Base-by-base conservation (phyloP, 2,888 invertebrate species). In the Limenitis arthemis region DNA sequence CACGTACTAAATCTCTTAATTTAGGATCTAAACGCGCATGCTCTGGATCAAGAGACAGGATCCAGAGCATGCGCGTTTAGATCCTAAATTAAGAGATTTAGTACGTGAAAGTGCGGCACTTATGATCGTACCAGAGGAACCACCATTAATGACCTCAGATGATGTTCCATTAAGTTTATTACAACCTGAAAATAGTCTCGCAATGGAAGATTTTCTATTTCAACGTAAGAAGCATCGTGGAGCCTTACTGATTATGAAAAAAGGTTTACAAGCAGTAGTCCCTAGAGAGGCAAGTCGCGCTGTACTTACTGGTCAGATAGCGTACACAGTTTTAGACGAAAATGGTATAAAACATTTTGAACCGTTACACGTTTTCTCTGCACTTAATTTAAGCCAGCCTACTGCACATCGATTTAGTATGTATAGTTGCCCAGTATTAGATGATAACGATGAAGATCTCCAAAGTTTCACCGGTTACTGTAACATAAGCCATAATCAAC, bases 321-420 rank as follows among this genome's bases (percentile, higher is more conserved):
- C 93, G 1, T 94, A 94, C 68, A 91, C 92, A 8, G 89, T 94
- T 7, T 87, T 94, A 5, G 93, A 94, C 64, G 94, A 94, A 73
- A 89, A 88, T 59, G 94, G 94, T 29, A 90, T 94, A 34, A 89
- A 89, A 52, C 91, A 91, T 66, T 93, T 94, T 67, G 93, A 93
- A 67, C 93, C 93, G 0, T 80, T 93, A 62, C 91, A 93, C 67
- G 92, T 92, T 52, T 91, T 93, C 71, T 90, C 90, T 30, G 91
- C 92, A 1, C 75, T 93, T 49, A 90, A 91, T 60, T 76, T 93
- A 30, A 90, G 90, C 58, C 88, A 90, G 62, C 89, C 90, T 1
- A 88, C 88, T 6, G 89, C 89, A 6, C 89, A 90, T 70, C 84
- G 91, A n/a, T 90, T 90, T 62, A 89, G 90, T 7, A 90, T 90